These are phyloP conservation scores for Drosophila fuyamai DNA, from an alignment of 1,140 invertebrate species.

Conservation along the genomic window DNA sequence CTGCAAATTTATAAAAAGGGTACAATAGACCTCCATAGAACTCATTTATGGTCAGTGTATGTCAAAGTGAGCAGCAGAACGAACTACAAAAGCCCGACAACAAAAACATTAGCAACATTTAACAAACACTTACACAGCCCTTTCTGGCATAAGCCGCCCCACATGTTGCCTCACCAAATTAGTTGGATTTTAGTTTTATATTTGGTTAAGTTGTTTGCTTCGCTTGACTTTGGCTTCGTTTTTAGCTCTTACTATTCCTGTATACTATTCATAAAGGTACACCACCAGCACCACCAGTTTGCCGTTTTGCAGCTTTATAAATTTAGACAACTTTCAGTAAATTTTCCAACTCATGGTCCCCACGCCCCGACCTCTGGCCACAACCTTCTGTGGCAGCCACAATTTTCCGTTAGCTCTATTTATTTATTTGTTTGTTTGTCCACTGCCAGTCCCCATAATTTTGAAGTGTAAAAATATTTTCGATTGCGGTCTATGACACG, in stretches of 20 bases:
- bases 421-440: constrained; percentile 66
- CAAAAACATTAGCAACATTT: constrained; percentile 20
- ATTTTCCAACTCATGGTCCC: constrained; percentile 30
- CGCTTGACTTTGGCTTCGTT: constrained; percentile 22
- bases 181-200: constrained; percentile 69
- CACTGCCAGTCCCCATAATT: constrained; percentile 56
- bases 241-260: constrained; percentile 7
- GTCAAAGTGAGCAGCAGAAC: constrained; percentile 43
- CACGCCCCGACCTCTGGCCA: background rate
- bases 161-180: constrained; percentile 52
- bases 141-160: constrained; percentile 8
- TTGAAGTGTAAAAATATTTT: constrained; percentile 75
- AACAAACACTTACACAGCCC: constrained; percentile 29
- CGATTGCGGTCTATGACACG: constrained; percentile 70
- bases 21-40: background rate
- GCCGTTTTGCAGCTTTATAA: constrained; percentile 27
- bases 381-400: constrained; percentile 45
- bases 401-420: constrained; percentile 55
- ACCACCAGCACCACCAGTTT: constrained; percentile 3
- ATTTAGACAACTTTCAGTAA: constrained; percentile 31
- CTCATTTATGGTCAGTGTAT: constrained; percentile 29
- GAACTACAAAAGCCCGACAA: constrained; percentile 24
- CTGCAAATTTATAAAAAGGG: too few species aligned
- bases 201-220: constrained; percentile 54
- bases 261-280: constrained; percentile 34